These are phyloP conservation scores for Saccopteryx leptura DNA, from an alignment of 2,113 vertebrate genomes.

Conservation along the genomic window DNA sequence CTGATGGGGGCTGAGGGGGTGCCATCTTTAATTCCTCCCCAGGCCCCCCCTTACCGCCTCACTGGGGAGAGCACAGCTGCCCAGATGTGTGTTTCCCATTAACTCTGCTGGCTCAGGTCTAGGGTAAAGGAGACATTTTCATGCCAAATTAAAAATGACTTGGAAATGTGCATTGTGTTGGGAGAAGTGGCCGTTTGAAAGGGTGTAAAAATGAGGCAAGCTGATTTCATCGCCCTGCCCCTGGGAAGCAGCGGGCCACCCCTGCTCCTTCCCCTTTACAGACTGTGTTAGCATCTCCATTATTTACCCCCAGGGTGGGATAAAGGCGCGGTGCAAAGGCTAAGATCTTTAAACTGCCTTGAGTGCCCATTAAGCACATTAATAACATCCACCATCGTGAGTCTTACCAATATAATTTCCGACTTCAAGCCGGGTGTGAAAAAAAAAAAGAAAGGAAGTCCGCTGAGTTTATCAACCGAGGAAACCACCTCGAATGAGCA, in stretches of 20 bases:
- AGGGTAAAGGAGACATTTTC: conserved; percentile 79
- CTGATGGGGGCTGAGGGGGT: not conserved
- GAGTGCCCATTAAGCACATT: conserved; percentile 83
- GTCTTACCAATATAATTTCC: conserved; percentile 78
- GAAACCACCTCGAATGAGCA: conserved; percentile 70
- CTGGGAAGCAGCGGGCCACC: conserved; percentile 59
- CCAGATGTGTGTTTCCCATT: conserved; percentile 80
- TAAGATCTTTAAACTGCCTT: conserved; percentile 82
- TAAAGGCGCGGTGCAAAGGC: conserved; percentile 78
- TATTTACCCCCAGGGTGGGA: conserved; percentile 84
- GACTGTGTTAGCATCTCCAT: conserved; percentile 78
- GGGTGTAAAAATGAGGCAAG: conserved; percentile 64
- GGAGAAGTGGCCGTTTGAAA: conserved; percentile 79
- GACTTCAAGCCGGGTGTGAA: conserved; percentile 73
- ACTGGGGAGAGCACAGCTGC: conserved; percentile 66
- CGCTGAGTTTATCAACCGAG: conserved; percentile 73
- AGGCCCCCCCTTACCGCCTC: conserved; percentile 55
- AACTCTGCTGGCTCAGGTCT: conserved; percentile 66
- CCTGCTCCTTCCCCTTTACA: conserved; percentile 75
- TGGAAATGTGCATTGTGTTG: conserved; percentile 78
- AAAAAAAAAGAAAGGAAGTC: conserved; percentile 46
- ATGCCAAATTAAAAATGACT: conserved; percentile 81
- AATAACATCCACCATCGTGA: conserved; percentile 80
- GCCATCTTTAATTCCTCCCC: conserved; percentile 22
- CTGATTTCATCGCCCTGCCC: conserved; percentile 73